Evolutionary conservation across 2,113 vertebrate genomes (phyloP).

Genomic region (Pagrus major): DNA sequence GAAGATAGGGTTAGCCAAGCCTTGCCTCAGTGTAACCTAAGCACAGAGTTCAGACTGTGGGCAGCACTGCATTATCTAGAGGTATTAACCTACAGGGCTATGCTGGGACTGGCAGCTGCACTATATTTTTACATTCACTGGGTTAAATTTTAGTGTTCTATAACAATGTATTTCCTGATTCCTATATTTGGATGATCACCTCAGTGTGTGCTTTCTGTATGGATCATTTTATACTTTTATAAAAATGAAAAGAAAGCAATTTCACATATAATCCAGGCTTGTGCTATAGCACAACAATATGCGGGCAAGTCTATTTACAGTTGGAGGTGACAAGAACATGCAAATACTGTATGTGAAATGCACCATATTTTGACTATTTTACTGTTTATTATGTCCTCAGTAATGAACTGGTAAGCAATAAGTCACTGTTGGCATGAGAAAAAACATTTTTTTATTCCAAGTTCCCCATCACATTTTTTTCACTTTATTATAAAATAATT

Average conservation of each 20-base stretch:
- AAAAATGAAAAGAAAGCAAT: constrained; percentile 35
- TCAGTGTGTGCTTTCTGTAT: neutral
- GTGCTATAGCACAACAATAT: constrained; percentile 23
- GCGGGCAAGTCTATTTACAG: constrained; percentile 32
- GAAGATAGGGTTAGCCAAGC: constrained; percentile 16
- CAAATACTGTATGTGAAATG: constrained; percentile 3
- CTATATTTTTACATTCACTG: neutral
- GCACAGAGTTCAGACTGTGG: constrained; percentile 46
- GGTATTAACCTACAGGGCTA: constrained; percentile 9
- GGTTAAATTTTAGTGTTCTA: constrained; percentile 10
- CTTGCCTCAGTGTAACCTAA: constrained; percentile 14
- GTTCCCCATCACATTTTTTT: too few species aligned
- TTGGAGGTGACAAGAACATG: constrained; percentile 12
- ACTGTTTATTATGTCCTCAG: neutral
- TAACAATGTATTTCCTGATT: neutral
- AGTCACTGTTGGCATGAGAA: neutral
- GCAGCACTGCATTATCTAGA: constrained; percentile 34
- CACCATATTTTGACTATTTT: neutral
- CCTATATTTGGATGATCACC: constrained; percentile 14
- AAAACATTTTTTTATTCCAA: too few species aligned
- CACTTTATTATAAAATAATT: too few species aligned
- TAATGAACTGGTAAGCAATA: neutral
- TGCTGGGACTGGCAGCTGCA: neutral
- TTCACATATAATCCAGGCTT: constrained; percentile 41
- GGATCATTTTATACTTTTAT: constrained; percentile 21